Evolutionary conservation across 2,888 invertebrate genomes (phyloP), one percentile per base, ranked within the genome.

Genomic region (Matsumyia berberina): DNA sequence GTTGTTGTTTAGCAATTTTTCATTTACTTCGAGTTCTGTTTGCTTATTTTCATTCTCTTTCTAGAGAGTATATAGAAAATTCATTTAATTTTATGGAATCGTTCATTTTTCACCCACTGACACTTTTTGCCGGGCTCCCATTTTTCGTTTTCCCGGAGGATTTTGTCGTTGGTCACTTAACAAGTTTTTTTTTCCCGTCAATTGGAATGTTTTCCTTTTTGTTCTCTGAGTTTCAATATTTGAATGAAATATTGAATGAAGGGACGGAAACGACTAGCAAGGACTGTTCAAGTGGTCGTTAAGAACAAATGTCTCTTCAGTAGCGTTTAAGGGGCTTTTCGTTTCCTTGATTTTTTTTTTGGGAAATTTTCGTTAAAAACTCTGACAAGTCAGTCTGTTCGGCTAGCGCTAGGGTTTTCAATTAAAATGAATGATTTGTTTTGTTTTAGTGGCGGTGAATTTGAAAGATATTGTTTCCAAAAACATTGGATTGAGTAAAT

Each of bases 101-200:
- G 74, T 66, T 85, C 80, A 85, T 85, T 85, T 85, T 85, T 85
- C 85, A 85, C 85, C 66, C 69, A 85, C 85, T 85, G 85, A 85
- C 85, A 80, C 66, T 85, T 83, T 78, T 1, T 3, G 29, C 11
- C 42, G n/a, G 24, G 12, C 24, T 29, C 19, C 39, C 33, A 19
- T 29, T 39, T 66, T 53, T 35, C 33, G 46, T 72, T 55, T 83
- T 60, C 42, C 35, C 58, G 6, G 64, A 64, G 64, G 81, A 70
- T 51, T 70, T 74, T 70, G 80, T 70, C 80, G 64, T 72, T 76
- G 85, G 80, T 80, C 80, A 85, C 74, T 80, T 85, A 70, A 74
- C 67, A 69, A 72, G 37, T 44, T 53, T 80, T 80, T 53, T 55
- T 55, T 46, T 39, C 42, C 58, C 66, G 39, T 44, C 64, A 76